Conservation (phyloP, 2,797 vertebrate genomes). For the Pygocentrus nattereri region DNA sequence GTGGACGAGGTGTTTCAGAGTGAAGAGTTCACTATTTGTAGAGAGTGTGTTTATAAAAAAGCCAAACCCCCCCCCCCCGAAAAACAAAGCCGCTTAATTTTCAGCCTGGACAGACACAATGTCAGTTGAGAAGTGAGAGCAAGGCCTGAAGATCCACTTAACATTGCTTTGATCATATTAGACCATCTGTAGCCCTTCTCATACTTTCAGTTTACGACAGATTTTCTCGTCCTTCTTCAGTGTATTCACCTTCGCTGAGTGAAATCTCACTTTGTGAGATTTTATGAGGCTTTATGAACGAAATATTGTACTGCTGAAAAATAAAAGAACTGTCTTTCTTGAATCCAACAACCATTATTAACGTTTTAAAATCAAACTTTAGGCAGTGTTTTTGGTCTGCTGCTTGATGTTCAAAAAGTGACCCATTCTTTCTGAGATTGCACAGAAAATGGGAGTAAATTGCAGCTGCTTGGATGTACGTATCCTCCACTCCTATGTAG, state of each 20-base stretch:
- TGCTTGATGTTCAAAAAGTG: neutral
- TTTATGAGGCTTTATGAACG: conserved; percentile 32
- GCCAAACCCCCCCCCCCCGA: too few species aligned
- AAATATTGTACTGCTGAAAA: conserved; percentile 13
- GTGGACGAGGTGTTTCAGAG: conserved; percentile 19
- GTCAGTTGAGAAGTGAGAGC: conserved; percentile 76
- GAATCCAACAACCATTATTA: conserved; percentile 13
- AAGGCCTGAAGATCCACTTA: conserved; percentile 82
- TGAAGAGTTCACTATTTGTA: conserved; percentile 10
- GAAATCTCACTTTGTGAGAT: too few species aligned
- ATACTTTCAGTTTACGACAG: conserved; percentile 74
- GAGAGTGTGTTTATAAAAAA: conserved; percentile 25
- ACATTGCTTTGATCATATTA: conserved; percentile 83
- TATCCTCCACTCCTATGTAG: neutral
- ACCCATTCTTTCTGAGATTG: neutral
- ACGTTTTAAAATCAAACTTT: conserved; percentile 25
- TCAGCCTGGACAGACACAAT: conserved; percentile 74
- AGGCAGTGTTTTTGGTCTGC: neutral
- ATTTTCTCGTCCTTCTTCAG: conserved; percentile 72
- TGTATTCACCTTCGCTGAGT: conserved; percentile 73
- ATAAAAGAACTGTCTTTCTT: conserved; percentile 1
- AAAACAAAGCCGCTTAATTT: conserved; percentile 77
- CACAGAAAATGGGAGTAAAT: conserved; percentile 2
- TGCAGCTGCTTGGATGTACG: neutral
- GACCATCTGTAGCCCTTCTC: conserved; percentile 69